phyloP scores from a whole-genome alignment of 2,888 invertebrate genomes.

The Orthonychiurus folsomi region DNA sequence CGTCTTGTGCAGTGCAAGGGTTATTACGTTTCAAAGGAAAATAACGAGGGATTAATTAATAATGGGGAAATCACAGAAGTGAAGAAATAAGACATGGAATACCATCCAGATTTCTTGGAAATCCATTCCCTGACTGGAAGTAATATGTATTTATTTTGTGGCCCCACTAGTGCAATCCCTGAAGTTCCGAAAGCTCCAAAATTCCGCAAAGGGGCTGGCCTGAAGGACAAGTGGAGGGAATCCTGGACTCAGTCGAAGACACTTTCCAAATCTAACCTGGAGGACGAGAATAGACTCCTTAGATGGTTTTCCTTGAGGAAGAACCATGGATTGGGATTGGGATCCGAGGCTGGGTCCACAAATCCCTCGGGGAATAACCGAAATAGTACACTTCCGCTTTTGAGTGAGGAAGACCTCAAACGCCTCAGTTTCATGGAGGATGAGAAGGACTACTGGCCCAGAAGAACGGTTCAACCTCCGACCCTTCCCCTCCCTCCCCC shows the following conservation, averaged over 20 bases:
- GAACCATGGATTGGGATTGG: constrained; percentile 39
- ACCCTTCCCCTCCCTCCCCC: constrained; percentile 64
- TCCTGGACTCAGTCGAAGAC: constrained; percentile 39
- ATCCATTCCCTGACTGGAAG: no score
- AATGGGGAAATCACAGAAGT: no score
- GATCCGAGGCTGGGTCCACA: constrained; percentile 1
- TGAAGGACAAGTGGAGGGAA: constrained; percentile 40
- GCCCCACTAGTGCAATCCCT: constrained; percentile 19
- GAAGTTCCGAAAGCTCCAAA: constrained; percentile 38
- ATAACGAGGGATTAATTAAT: no score
- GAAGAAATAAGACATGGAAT: no score
- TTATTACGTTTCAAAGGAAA: no score
- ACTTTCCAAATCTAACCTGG: constrained; percentile 32
- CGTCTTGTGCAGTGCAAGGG: no score
- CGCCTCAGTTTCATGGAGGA: constrained; percentile 39
- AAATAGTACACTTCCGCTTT: constrained; percentile 38
- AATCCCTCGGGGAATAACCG: constrained; percentile 18
- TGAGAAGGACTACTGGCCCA: constrained; percentile 43
- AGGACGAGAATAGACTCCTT: constrained; percentile 57
- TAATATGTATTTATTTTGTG: not conserved
- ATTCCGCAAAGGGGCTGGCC: constrained; percentile 36
- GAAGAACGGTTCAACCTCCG: constrained; percentile 62
- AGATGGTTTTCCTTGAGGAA: constrained; percentile 74
- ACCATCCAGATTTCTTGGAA: no score
- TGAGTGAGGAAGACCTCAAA: constrained; percentile 38